Evolutionary conservation across 1,140 invertebrate species (phyloP), one percentile per base, ranked within the genome.

Genomic region (Drosophila bocki): DNA sequence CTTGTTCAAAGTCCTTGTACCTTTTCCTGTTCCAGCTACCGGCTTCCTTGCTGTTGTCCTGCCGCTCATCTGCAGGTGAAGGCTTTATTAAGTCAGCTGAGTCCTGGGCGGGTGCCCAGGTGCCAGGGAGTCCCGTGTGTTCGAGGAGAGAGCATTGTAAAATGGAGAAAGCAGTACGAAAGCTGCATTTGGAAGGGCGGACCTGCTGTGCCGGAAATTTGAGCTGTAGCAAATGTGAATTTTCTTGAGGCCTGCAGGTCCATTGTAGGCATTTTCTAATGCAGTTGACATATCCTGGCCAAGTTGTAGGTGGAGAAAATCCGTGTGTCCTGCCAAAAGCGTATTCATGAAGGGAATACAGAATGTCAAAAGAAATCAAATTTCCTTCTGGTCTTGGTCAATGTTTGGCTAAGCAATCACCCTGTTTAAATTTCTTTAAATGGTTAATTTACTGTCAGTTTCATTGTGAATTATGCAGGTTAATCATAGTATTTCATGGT

Each of bases 221-320:
- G 78, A 90, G 77, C 72, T 75, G 80, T 80, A 78, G 65, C 83
- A 78, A 87, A 83, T 80, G 59, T 74, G 67, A 72, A 77, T 77
- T 60, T 64, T 65, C 72, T 54, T 68, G 33, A 47, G 44, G 42
- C 41, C 39, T 37, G 32, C 12, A 58, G 57, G 48, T 57, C 68
- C 63, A 70, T 83, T 83, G 84, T 84, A 81, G 80, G 80, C 77
- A 44, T 68, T 71, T 54, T 78, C 69, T 57, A 78, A 70, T 84
- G 65, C 77, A 69, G 33, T 54, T 80, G 84, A 83, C 84, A 80
- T 65, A 68, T 69, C 47, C 32, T 58, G 19, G 47, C n/a, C 13
- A 29, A 50, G 13, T 41, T 57, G 62, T 68, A 65, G 50, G 63
- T 29, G 65, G 48, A 33, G 17, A 44, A 75, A 86, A 75, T 61